These are phyloP conservation scores for Microtus montanus DNA, from an alignment of 2,113 vertebrate species.

Conservation along the genomic window DNA sequence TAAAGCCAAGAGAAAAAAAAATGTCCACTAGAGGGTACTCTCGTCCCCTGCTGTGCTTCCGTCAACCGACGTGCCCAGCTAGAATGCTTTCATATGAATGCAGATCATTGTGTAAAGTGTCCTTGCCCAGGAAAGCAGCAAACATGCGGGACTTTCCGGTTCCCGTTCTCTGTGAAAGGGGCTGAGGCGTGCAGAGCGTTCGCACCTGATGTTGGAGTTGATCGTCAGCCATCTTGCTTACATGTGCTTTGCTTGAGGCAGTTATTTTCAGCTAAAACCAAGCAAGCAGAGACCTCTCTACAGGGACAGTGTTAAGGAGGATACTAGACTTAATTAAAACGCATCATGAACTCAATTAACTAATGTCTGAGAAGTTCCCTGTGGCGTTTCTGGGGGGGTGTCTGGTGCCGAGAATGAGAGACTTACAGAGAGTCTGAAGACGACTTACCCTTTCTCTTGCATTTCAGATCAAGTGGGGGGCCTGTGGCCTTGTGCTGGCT, in stretches of 20 bases:
- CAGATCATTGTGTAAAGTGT: background rate
- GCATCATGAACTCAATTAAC: slow-evolving; percentile 55
- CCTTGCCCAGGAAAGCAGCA: slow-evolving; percentile 37
- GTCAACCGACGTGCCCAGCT: background rate
- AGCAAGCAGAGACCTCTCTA: slow-evolving; percentile 42
- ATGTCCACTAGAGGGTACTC: slow-evolving; percentile 81
- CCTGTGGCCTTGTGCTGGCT: slow-evolving; percentile 96
- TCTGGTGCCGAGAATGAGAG: slow-evolving; percentile 63
- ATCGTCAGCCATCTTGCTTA: slow-evolving; percentile 19
- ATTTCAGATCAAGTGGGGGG: slow-evolving; percentile 96
- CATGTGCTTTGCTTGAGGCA: slow-evolving; percentile 41
- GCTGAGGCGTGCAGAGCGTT: background rate
- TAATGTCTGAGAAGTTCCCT: slow-evolving; percentile 26
- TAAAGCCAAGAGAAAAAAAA: slow-evolving; percentile 12
- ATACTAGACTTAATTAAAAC: slow-evolving; percentile 17
- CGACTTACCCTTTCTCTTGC: slow-evolving; percentile 78
- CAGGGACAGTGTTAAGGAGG: slow-evolving; percentile 36
- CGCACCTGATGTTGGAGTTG: background rate
- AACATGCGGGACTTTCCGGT: background rate
- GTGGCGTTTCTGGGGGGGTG: slow-evolving; percentile 60
- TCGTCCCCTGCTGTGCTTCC: background rate
- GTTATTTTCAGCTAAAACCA: slow-evolving; percentile 47
- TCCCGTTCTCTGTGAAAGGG: slow-evolving; percentile 18
- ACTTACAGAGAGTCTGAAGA: background rate
- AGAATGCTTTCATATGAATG: background rate